Evolutionary conservation across 1,140 invertebrate species (phyloP).

Genomic region (Fopius arisanus): DNA sequence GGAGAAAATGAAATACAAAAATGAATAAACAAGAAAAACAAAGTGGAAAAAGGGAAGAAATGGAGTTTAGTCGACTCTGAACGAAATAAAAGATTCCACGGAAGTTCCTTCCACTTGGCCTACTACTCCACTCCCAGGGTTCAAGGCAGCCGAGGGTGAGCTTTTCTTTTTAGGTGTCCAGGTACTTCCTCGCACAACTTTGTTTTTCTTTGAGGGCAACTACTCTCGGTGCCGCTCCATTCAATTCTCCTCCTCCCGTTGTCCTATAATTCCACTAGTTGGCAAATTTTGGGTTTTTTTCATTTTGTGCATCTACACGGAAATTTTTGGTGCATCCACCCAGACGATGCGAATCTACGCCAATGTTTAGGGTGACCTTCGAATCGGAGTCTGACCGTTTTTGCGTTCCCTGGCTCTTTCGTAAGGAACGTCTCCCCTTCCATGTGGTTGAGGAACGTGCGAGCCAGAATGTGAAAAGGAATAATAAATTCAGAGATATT

Average conservation of each 20-base stretch:
- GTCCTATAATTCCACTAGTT: not conserved
- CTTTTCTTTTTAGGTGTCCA: slow-evolving; percentile 54
- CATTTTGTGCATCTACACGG: not conserved
- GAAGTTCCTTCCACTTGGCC: slow-evolving; percentile 60
- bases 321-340: not conserved
- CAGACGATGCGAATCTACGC: slow-evolving; percentile 43
- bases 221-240: not conserved
- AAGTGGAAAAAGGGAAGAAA: slow-evolving; percentile 12
- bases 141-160: slow-evolving; percentile 43
- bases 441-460: slow-evolving; percentile 24
- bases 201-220: slow-evolving; percentile 45
- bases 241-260: not conserved
- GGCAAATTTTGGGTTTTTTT: not conserved
- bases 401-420: slow-evolving; percentile 40
- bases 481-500: not conserved
- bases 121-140: slow-evolving; percentile 57
- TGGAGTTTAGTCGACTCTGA: slow-evolving; percentile 42
- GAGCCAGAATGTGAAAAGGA: slow-evolving; percentile 18
- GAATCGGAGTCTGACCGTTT: slow-evolving; percentile 57
- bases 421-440: slow-evolving; percentile 3
- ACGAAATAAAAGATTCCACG: slow-evolving; percentile 49
- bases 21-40: slow-evolving; percentile 23
- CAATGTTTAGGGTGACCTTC: slow-evolving; percentile 56
- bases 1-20: slow-evolving; percentile 18
- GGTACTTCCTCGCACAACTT: slow-evolving; percentile 52